These are phyloP conservation scores for Didymodactylos carnosus DNA, from an alignment of 2,888 invertebrate species.

Conservation along the genomic window DNA sequence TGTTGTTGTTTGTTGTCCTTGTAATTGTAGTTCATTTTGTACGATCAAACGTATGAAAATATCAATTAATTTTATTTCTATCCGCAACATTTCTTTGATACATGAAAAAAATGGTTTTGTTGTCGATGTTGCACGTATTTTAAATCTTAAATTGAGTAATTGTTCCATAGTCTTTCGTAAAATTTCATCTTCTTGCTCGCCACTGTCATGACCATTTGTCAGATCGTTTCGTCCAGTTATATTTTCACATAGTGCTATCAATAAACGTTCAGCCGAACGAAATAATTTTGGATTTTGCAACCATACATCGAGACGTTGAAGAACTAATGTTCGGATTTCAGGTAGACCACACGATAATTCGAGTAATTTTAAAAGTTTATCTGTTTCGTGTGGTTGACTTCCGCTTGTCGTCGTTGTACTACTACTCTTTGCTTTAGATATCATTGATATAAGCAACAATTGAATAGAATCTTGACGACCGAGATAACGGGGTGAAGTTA, in stretches of 20 bases:
- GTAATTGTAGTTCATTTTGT: not conserved
- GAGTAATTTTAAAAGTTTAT: not conserved
- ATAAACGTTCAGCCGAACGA: not conserved
- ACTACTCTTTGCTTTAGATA: not conserved
- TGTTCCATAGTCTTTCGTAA: not conserved
- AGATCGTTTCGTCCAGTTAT: not conserved
- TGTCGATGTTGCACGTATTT: not conserved
- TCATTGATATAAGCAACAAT: not conserved
- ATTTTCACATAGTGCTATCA: not conserved
- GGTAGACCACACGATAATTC: constrained; percentile 52
- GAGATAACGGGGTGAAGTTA: not conserved
- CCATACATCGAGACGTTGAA: constrained; percentile 70
- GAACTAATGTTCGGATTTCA: constrained; percentile 59
- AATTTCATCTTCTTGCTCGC: not conserved
- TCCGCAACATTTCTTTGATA: not conserved
- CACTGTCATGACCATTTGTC: not conserved
- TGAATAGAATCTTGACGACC: not conserved
- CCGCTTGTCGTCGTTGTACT: not conserved
- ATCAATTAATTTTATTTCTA: not conserved
- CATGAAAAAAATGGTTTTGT: not conserved
- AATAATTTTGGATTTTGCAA: constrained; percentile 66
- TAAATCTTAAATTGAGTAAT: not conserved
- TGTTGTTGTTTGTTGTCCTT: not conserved
- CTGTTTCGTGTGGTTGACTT: not conserved
- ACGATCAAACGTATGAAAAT: not conserved